Evolutionary conservation across 2,113 vertebrate species (phyloP), one percentile per base, ranked within the genome.

Genomic region (Heloderma charlesbogerti): DNA sequence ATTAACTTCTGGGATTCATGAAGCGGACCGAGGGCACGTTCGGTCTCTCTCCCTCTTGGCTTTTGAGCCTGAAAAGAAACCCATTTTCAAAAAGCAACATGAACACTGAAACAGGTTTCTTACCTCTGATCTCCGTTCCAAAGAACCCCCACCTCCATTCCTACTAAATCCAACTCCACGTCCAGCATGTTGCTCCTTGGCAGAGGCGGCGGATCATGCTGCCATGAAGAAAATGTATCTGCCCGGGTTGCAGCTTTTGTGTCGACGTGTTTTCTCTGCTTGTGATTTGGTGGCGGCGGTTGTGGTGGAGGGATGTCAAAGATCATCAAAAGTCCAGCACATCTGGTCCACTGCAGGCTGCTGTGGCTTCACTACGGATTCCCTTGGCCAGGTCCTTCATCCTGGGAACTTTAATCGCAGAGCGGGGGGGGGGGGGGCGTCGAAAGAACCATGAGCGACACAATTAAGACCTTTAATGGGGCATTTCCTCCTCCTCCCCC

Each of bases 151-250:
- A 91, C 92, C 91, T 96, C 95, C 95, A 95, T 96, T 95, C 95
- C 96, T 95, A 95, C 94, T 95, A 97, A 97, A 97, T 98, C 97
- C 97, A 93, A 92, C 95, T 96, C 69, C 95, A 91, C 94, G 95
- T 93, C 95, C 95, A 96, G 95, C 87, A 29, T 94, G 95, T 93
- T 96, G 97, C 96, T 97, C 95, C 96, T 96, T 91, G 71, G 91
- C 94, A 94, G 92, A 93, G 91, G 94, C 89, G 79, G 92, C 37
- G 95, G 31, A 45, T 95, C 93, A 63, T 97, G 96, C 96, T 97
- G 96, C 96, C 97, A 97, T 97, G 96, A 96, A 96, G 97, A 97
- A 97, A 97, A 97, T 94, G 94, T 20, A 96, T 96, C 96, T 96
- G 96, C 97, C 60, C 97, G 94, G 95, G 95, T 94, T 91, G 92